Conservation (phyloP, 2,888 invertebrate species). For the Seira musarum region DNA sequence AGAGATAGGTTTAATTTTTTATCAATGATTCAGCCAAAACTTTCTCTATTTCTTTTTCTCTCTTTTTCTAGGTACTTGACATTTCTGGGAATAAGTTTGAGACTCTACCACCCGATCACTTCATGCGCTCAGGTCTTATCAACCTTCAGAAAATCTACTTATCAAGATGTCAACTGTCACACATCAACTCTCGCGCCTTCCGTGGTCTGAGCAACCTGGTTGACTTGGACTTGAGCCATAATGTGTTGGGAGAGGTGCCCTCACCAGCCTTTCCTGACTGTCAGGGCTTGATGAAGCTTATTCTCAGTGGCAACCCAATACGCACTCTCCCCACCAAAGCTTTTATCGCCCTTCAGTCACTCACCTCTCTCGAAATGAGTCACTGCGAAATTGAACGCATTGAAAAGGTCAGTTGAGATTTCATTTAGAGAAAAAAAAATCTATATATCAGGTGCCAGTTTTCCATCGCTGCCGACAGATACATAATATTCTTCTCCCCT, state of each 20-base stretch:
- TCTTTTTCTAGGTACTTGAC: slow-evolving; percentile 81
- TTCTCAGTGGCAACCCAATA: slow-evolving; percentile 87
- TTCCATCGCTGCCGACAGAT: no score
- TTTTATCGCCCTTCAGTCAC: slow-evolving; percentile 82
- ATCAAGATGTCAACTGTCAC: slow-evolving; percentile 83
- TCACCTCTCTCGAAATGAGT: slow-evolving; percentile 86
- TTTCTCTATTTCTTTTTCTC: slow-evolving; percentile 1
- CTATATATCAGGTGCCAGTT: no score
- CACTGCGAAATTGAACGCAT: slow-evolving; percentile 85
- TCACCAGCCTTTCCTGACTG: slow-evolving; percentile 85
- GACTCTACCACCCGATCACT: slow-evolving; percentile 84
- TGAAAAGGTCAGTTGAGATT: slow-evolving; percentile 75
- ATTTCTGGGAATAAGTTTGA: slow-evolving; percentile 88
- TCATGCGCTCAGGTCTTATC: slow-evolving; percentile 83
- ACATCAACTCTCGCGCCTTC: slow-evolving; percentile 86
- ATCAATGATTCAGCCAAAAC: slow-evolving; percentile 17
- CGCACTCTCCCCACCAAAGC: slow-evolving; percentile 80
- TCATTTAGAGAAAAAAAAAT: no score
- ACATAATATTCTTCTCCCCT: no score
- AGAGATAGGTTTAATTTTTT: slow-evolving; percentile 43
- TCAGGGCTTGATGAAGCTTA: slow-evolving; percentile 86
- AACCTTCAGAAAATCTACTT: slow-evolving; percentile 91
- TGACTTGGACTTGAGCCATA: slow-evolving; percentile 89
- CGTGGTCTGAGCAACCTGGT: slow-evolving; percentile 89
- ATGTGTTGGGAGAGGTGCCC: slow-evolving; percentile 84